A percentile compares a stretch with the other conserved stretches of the same genome.
Evolutionary conservation across 2,797 vertebrate species (phyloP).

Genomic region (Hylomyscus alleni): DNA sequence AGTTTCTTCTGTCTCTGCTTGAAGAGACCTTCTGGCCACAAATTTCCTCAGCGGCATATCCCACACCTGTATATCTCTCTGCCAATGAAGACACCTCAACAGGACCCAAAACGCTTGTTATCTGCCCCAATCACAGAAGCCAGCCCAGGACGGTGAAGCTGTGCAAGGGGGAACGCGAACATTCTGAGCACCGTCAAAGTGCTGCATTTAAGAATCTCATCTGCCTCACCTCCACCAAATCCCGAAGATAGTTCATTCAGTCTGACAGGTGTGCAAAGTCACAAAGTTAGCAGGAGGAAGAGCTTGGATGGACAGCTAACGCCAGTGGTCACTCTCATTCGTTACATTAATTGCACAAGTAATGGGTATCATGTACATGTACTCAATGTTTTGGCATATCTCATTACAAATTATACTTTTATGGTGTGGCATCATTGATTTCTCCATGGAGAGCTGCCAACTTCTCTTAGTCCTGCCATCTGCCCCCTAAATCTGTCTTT

Average conservation of each 20-base stretch:
- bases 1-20: constrained; percentile 9
- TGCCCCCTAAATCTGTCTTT: not conserved
- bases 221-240: not conserved
- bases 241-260: not conserved
- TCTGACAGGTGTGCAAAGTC: not conserved
- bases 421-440: not conserved
- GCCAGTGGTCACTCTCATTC: not conserved
- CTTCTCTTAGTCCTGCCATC: not conserved
- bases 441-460: not conserved
- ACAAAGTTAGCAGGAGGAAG: not conserved
- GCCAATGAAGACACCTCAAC: not conserved
- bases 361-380: not conserved
- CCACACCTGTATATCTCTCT: not conserved
- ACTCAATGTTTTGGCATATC: constrained; percentile 5
- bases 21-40: not conserved
- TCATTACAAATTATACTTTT: not conserved
- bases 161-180: not conserved
- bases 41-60: not conserved
- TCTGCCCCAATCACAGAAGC: not conserved
- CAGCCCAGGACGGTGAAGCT: not conserved
- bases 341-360: not conserved
- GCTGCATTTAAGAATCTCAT: not conserved
- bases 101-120: not conserved
- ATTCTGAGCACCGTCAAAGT: constrained; percentile 36
- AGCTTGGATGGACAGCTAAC: not conserved